phyloP scores from a whole-genome alignment of 2,113 vertebrate species.

The Onychorhynchus coronatus region DNA sequence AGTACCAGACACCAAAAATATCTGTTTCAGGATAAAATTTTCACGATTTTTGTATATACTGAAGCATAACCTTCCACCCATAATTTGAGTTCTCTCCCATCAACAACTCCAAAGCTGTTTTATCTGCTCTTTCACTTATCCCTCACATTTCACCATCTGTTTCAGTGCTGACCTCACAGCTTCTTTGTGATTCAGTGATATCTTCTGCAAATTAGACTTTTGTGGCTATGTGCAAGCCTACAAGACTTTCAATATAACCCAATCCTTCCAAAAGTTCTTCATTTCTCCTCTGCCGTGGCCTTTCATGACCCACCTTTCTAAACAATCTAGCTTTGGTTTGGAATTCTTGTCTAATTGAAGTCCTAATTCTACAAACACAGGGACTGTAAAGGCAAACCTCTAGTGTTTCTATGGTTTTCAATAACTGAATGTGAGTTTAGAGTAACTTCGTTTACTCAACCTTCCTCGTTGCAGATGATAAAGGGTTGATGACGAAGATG shows the following conservation, averaged over 20 bases:
- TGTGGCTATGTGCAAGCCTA: not conserved
- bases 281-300: not conserved
- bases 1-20: not conserved
- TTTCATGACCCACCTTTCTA: not conserved
- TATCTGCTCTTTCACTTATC: not conserved
- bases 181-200: not conserved
- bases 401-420: not conserved
- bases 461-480: not conserved
- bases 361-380: not conserved
- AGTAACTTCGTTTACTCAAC: not conserved
- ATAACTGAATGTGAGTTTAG: not conserved
- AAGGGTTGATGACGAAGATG: not conserved
- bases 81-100: not conserved
- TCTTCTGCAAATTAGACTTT: not conserved
- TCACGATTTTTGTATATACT: not conserved
- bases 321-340: not conserved
- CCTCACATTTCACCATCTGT: not conserved
- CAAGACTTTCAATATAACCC: not conserved
- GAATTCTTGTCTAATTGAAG: not conserved
- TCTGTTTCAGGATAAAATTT: not conserved
- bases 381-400: not conserved
- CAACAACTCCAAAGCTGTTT: not conserved
- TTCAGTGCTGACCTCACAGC: not conserved
- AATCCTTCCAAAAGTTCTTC: not conserved
- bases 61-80: not conserved